Evolutionary conservation across 2,113 vertebrate species (phyloP), one percentile per base, ranked within the genome.

Genomic region (Oreochromis tanganicae): DNA sequence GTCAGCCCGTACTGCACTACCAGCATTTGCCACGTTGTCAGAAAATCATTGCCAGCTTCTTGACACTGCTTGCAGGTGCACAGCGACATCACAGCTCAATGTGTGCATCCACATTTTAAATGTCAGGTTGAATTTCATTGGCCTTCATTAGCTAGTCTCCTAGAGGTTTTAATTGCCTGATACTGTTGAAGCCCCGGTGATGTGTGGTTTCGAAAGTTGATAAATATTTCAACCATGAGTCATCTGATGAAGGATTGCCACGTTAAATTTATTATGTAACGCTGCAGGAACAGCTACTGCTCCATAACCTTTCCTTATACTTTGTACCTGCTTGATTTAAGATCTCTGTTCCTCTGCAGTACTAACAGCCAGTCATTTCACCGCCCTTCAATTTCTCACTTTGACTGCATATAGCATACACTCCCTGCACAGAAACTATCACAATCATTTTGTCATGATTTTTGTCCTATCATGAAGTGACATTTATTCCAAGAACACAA

Each of bases 71-170:
- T 61, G 36, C 94, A 90, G 90, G 85, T 94, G 85, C 48, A 43
- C 38, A 1, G 8, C 82, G 89, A 88, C 89, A 56, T 88, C 75
- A 61, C 66, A 75, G 83, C 68, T 88, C 38, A 5, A 27, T 80
- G 84, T 57, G 57, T 68, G 63, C 50, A 4, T 59, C 71, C 68
- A 75, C 88, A 48, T 86, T 89, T 83, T 54, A 93, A 87, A 91
- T 91, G 89, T 91, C 91, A 91, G 32, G 17, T 9, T 81, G 54
- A 19, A 68, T 92, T 91, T 86, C 89, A 92, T 91, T 87, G 68
- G 81, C 56, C 41, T 83, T 85, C n/a, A 12, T 82, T 82, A 83
- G 27, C 4, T 2, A 55, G 56, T 71, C 43, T 82, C 89, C 50
- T 17, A 50, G 14, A 14, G 52, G 29, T 68, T 84, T 85, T 86